Evolutionary conservation across 2,888 invertebrate species (phyloP), one percentile per base, ranked within the genome.

Genomic region (Eremobia ochroleuca): DNA sequence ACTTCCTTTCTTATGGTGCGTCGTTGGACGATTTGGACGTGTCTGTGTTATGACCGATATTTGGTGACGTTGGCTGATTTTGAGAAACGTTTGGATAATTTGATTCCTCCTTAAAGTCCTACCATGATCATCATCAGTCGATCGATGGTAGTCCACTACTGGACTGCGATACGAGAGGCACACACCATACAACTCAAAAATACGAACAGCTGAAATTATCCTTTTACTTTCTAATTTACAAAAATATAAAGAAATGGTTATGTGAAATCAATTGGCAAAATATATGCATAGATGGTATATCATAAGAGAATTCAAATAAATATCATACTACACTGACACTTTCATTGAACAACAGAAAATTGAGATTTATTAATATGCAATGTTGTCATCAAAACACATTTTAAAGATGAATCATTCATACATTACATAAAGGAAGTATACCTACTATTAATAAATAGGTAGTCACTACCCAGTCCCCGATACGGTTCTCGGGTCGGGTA

Each of bases 1-100:
- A 85, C 82, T 87, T 88, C 88, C 87, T 79, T 75, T 83, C 21
- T 13, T 5, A 21, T 34, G n/a, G 46, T 58, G 46, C 34, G 52
- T 65, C 40, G 62, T 73, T 69, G 75, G 67, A 78, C 59, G 52
- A 55, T 64, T 73, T 67, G 65, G 65, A 78, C 62, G 28, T 80
- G 75, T 61, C 71, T 70, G 59, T 52, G 25, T 21, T 37, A 55
- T 64, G 70, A 70, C 34, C 58, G 72, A 59, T n/a, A 67, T 61
- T 62, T 62, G 18, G n/a, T 40, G 34, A 25, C 9, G 6, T 13
- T 43, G 4, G 4, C 15, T 5, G 34, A 43, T 49, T 69, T 59
- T 31, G 13, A 31, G 4, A 72, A n/a, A 31, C 1, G 31, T 31
- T 28, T 6, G 15, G 15, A 58, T 58, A 58, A 28, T 58, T 28